A percentile compares a stretch with the other conserved stretches of the same genome.
These are phyloP conservation scores for Nematopogon swammerdamellus DNA, from an alignment of 2,888 invertebrate genomes.

Conservation along the genomic window DNA sequence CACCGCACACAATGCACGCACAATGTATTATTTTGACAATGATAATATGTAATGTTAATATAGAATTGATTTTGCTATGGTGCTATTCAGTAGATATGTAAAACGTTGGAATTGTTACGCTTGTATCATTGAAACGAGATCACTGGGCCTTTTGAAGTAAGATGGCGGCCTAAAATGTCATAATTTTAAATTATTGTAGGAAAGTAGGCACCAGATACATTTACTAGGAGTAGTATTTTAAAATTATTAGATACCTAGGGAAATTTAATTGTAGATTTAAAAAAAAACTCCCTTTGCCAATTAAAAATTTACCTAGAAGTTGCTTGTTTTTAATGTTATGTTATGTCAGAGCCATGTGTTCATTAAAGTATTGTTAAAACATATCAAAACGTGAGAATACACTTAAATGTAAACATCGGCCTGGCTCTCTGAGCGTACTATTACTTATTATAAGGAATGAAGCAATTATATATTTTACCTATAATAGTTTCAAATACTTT, in stretches of 20 bases:
- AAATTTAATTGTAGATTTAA: not conserved
- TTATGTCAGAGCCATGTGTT: not conserved
- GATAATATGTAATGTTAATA: too few species aligned
- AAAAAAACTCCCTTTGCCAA: not conserved
- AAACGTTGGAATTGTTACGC: too few species aligned
- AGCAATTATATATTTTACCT: too few species aligned
- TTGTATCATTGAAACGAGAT: too few species aligned
- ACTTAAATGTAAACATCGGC: too few species aligned
- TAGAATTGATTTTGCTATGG: not conserved
- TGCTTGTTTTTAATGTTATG: not conserved
- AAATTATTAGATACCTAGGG: not conserved
- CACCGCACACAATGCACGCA: too few species aligned
- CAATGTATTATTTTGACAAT: too few species aligned
- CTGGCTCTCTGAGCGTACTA: too few species aligned
- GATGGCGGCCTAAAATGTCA: not conserved
- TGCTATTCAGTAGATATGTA: slow-evolving; percentile 1
- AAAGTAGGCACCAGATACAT: not conserved
- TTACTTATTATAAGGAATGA: too few species aligned
- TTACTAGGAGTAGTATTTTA: not conserved
- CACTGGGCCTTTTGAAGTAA: not conserved
- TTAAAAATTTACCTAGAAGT: not conserved
- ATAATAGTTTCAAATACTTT: too few species aligned
- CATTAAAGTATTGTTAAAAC: not conserved
- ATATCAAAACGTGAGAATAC: not conserved
- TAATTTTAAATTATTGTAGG: not conserved